Conservation (phyloP, 2,888 invertebrate genomes). For the Onchidella celtica region DNA sequence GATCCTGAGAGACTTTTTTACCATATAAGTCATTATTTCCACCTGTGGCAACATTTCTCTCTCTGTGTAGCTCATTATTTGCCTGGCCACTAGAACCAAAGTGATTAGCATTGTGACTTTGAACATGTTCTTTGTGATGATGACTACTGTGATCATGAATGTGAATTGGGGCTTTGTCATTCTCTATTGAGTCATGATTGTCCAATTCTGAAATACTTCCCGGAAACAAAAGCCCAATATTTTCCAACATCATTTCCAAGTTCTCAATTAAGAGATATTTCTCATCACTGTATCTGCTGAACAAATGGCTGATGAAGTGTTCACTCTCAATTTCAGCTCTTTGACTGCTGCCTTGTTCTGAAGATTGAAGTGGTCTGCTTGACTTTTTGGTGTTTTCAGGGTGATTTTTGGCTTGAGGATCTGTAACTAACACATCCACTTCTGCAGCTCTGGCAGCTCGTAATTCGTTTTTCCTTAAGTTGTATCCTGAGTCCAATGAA, state of each 20-base stretch:
- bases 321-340: background rate
- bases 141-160: background rate
- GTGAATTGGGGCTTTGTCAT: background rate
- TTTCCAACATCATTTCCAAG: background rate
- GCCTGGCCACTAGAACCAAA: background rate
- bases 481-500: no score
- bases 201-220: background rate
- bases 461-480: no score
- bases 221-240: conserved; percentile 3
- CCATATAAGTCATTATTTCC: no score
- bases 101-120: background rate
- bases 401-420: no score
- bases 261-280: background rate
- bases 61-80: background rate
- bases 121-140: background rate
- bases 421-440: no score
- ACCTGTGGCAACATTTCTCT: no score
- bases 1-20: no score
- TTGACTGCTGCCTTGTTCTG: no score
- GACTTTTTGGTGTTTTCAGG: no score
- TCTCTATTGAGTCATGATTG: background rate
- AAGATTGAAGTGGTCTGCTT: no score
- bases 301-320: conserved; percentile 5
- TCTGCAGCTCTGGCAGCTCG: no score
- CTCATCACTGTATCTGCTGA: conserved; percentile 12